These are phyloP conservation scores for Marronus borbonicus DNA, from an alignment of 2,888 invertebrate species.

Conservation along the genomic window DNA sequence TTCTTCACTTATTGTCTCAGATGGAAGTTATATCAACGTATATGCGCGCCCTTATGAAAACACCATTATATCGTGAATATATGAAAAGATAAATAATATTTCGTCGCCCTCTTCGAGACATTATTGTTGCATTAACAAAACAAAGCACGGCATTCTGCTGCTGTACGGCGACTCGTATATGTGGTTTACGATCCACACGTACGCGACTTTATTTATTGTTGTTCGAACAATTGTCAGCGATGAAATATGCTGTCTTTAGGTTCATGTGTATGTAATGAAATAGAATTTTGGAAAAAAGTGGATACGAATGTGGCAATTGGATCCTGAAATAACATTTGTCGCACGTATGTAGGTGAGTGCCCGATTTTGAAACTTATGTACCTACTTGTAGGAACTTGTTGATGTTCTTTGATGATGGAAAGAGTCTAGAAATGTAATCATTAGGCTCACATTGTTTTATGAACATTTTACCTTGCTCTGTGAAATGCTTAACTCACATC, in stretches of 20 bases:
- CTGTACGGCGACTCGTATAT: neutral
- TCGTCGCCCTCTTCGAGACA: slow-evolving; percentile 28
- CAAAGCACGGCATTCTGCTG: slow-evolving; percentile 15
- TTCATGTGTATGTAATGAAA: neutral
- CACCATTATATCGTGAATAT: slow-evolving; percentile 31
- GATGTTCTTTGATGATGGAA: no score
- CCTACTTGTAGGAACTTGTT: no score
- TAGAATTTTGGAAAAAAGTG: no score
- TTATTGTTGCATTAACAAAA: slow-evolving; percentile 37
- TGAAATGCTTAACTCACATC: no score
- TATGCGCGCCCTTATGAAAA: slow-evolving; percentile 22
- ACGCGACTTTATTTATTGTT: slow-evolving; percentile 21
- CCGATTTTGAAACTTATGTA: no score
- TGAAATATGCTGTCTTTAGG: neutral
- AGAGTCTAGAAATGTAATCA: no score
- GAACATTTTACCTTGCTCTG: no score
- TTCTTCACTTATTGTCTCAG: slow-evolving; percentile 33
- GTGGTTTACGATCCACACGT: slow-evolving; percentile 6
- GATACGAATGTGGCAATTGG: no score
- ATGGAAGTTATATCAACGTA: slow-evolving; percentile 25
- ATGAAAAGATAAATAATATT: slow-evolving; percentile 36
- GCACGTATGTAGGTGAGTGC: no score
- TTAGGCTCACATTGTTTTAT: no score
- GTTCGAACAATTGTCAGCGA: neutral
- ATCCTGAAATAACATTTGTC: no score